Conservation (phyloP, 1,140 invertebrate species). For the Drosophila bocki region DNA sequence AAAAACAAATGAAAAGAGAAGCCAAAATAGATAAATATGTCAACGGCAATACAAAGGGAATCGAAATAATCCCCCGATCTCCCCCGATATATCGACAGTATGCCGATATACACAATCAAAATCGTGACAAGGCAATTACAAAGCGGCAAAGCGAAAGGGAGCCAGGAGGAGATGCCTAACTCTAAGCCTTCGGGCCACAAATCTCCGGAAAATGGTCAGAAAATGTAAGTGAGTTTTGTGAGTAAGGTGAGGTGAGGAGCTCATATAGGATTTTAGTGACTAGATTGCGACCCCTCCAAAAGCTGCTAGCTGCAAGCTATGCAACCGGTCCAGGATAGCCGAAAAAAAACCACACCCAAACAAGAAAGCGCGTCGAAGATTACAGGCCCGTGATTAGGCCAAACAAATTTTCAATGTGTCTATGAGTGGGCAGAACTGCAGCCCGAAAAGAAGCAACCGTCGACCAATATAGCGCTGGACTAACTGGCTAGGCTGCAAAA, state of each 20-base stretch:
- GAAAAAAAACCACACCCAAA: constrained; percentile 58
- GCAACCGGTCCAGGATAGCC: constrained; percentile 63
- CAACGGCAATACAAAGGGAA: constrained; percentile 63
- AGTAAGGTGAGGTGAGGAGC: constrained; percentile 38
- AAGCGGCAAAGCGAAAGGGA: constrained; percentile 43
- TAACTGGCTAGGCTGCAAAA: constrained; percentile 68
- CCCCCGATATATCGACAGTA: constrained; percentile 3
- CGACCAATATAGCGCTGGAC: constrained; percentile 79
- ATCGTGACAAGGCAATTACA: constrained; percentile 63
- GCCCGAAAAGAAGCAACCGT: constrained; percentile 66
- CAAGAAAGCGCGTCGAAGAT: constrained; percentile 77
- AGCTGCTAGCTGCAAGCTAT: constrained; percentile 20
- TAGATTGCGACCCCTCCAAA: constrained; percentile 1
- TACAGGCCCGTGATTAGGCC: constrained; percentile 69
- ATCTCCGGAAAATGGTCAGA: constrained; percentile 39
- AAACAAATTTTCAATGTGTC: constrained; percentile 46
- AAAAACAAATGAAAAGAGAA: constrained; percentile 36
- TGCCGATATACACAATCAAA: constrained; percentile 44
- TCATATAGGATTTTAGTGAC: constrained; percentile 38
- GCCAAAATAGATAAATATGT: constrained; percentile 67
- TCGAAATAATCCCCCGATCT: constrained; percentile 22
- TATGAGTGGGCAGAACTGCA: constrained; percentile 76
- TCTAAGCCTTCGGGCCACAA: constrained; percentile 42
- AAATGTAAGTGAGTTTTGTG: constrained; percentile 33
- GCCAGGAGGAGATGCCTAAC: constrained; percentile 16